phyloP scores from a whole-genome alignment of 2,888 invertebrate species.

The Sturmia bella region DNA sequence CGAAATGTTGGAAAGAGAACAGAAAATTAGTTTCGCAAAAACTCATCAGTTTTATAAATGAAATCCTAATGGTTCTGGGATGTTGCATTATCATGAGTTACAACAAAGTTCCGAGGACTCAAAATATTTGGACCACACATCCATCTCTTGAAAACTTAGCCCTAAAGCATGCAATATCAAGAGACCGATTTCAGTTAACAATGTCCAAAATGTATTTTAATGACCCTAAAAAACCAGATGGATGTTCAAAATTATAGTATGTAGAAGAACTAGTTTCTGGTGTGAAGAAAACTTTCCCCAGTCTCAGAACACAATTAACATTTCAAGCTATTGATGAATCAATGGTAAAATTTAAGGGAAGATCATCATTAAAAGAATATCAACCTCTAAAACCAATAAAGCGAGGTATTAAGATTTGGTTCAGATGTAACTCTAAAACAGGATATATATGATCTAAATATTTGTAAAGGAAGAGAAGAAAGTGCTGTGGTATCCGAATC shows the following conservation, averaged over 20 bases:
- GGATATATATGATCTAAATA: too few species aligned
- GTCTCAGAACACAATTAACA: slow-evolving; percentile 3
- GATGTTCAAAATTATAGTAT: not conserved
- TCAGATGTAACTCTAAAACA: not conserved
- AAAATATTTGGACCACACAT: slow-evolving; percentile 10
- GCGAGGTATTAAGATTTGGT: not conserved
- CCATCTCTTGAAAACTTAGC: slow-evolving; percentile 5
- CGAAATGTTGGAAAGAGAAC: not conserved
- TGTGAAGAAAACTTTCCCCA: slow-evolving; percentile 13
- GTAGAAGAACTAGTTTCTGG: not conserved
- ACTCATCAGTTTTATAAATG: slow-evolving; percentile 30
- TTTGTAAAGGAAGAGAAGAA: too few species aligned
- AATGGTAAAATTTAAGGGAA: not conserved
- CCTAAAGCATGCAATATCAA: slow-evolving; percentile 18
- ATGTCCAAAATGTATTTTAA: slow-evolving; percentile 31
- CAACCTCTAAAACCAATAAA: slow-evolving; percentile 16
- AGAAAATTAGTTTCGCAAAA: not conserved
- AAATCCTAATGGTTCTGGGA: slow-evolving; percentile 10
- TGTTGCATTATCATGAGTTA: slow-evolving; percentile 17
- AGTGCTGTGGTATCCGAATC: too few species aligned
- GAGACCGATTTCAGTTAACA: not conserved
- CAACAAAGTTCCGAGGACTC: slow-evolving; percentile 2
- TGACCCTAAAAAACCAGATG: not conserved
- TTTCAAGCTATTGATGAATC: not conserved
- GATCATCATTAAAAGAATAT: slow-evolving; percentile 1